Evolutionary conservation across 2,888 invertebrate genomes (phyloP), one percentile per base, ranked within the genome.

Genomic region (Nomada ruficornis): DNA sequence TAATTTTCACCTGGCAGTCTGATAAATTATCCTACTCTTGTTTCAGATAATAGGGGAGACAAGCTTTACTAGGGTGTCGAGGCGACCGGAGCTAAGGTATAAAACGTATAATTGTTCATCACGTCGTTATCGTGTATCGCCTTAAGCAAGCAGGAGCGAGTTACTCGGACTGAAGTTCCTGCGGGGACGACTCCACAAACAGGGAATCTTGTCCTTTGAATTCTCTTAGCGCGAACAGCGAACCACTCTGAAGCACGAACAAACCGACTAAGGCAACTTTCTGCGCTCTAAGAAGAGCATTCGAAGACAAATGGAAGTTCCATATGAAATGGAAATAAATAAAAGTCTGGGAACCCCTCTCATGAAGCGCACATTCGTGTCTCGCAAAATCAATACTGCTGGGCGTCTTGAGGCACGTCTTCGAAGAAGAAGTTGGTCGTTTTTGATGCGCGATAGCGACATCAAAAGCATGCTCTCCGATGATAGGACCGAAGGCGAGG

Each of bases 101-200:
- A 59, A 68, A 59, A 72, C 52, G 54, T 26, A 63, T 75, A 82
- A 85, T 85, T 85, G 82, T 69, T 69, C 42, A 47, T 79, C 74
- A 82, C 69, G 54, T 59, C 69, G 59, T 82, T 81, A 75, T 85
- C 82, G 62, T 73, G 74, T 65, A 79, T 77, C 77, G 79, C 85
- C 52, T 11, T 18, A 15, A 73, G 76, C 75, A 54, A 29, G 47
- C 57, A 9, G 44, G 42, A 44, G 44, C 20, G 26, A 74, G 76
- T 73, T 70, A 36, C 62, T 50, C 63, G 55, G 3, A 47, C 57
- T 55, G 18, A 70, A 71, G 60, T 60, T 81, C 55, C 60, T 18
- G 7, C 26, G 23, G 44, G 11, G 23, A 54, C 62, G 59, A 44
- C 23, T n/a, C 13, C 18, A 47, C 29, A 68, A 76, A 62, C 67